Evolutionary conservation across 64 coral and sea anemone species (phyloP).

Genomic region (Astreopora myriophthalma): DNA sequence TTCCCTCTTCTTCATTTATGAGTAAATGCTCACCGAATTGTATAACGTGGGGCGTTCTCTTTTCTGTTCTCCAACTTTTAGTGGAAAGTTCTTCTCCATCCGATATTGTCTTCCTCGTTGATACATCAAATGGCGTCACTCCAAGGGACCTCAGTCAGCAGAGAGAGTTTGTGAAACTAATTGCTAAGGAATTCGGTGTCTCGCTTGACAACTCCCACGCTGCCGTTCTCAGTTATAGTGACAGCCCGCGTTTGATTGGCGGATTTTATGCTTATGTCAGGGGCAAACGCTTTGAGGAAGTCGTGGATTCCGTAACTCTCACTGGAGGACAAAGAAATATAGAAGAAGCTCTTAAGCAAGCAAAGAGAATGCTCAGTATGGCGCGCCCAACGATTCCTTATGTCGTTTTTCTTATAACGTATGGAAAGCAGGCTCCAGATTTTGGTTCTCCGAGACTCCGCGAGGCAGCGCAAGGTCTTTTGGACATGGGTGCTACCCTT

Average conservation of each 20-base stretch:
- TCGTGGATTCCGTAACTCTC: conserved; percentile 30
- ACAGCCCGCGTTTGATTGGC: conserved; percentile 18
- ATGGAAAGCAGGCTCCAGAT: conserved; percentile 10
- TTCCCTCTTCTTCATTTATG: neutral
- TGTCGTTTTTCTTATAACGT: conserved; percentile 45
- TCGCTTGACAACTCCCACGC: conserved; percentile 28
- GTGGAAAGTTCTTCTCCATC: neutral
- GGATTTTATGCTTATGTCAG: conserved; percentile 25
- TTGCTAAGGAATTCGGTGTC: conserved; percentile 44
- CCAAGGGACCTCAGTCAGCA: conserved; percentile 30
- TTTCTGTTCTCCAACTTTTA: neutral
- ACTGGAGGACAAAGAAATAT: conserved; percentile 56
- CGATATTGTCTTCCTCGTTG: conserved; percentile 73
- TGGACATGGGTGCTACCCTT: neutral
- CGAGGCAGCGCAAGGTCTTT: neutral
- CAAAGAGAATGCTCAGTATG: conserved; percentile 6
- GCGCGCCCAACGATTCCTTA: neutral
- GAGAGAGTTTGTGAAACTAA: conserved; percentile 56
- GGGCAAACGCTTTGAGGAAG: neutral
- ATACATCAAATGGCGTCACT: conserved; percentile 70
- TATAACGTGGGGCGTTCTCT: neutral
- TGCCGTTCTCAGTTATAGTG: conserved; percentile 64
- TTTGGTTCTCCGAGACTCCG: conserved; percentile 1
- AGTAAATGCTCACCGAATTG: no score
- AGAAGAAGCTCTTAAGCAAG: conserved; percentile 54